Conservation (phyloP, 1,140 invertebrate species). For the Ruditapes philippinarum region DNA sequence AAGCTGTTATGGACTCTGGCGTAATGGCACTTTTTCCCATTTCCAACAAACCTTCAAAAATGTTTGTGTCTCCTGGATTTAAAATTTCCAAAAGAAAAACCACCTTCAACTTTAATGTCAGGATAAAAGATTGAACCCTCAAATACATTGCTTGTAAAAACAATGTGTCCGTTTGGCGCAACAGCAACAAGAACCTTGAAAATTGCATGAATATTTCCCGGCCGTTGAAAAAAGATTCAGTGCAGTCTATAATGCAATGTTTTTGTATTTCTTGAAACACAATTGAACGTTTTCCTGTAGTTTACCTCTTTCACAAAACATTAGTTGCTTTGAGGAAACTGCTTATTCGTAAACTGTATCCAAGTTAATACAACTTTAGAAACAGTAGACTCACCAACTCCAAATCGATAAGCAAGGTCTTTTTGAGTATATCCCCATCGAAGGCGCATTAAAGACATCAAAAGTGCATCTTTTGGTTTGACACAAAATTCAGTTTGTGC, state of each 20-base stretch:
- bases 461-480: no score
- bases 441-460: no score
- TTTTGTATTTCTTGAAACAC: constrained; percentile 17
- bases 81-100: constrained; percentile 46
- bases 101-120: constrained; percentile 24
- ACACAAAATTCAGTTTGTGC: no score
- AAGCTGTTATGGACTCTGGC: no score
- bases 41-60: no score
- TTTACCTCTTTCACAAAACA: not conserved
- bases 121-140: constrained; percentile 62
- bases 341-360: constrained; percentile 67
- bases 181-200: constrained; percentile 66
- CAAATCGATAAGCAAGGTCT: no score
- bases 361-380: no score
- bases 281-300: not conserved
- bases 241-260: constrained; percentile 72
- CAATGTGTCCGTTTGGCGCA: constrained; percentile 59
- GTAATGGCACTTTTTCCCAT: no score
- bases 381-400: no score
- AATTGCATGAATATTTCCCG: constrained; percentile 59
- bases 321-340: constrained; percentile 41
- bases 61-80: no score
- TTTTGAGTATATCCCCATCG: no score
- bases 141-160: constrained; percentile 64
- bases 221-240: constrained; percentile 67